phyloP scores from a whole-genome alignment of 2,113 vertebrate genomes.

The Hymenochirus boettgeri region DNA sequence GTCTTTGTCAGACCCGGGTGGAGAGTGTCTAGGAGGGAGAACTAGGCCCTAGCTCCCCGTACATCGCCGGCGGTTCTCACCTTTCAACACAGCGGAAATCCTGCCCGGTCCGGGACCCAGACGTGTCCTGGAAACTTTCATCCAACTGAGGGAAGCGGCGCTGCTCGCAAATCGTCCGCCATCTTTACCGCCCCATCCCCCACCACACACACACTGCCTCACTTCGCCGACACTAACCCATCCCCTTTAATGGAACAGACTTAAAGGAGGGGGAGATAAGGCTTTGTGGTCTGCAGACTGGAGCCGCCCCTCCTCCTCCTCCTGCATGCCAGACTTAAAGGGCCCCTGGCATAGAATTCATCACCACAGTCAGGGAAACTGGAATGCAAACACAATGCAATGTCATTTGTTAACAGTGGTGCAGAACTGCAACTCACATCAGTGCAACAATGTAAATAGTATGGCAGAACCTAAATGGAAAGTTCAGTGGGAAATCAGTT shows the following conservation, averaged over 20 bases:
- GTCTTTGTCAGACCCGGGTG: not conserved
- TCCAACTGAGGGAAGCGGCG: slow-evolving; percentile 4
- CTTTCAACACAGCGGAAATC: not conserved
- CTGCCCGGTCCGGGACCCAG: slow-evolving; percentile 56
- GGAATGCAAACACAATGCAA: too few relatives aligned
- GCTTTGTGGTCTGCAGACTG: slow-evolving; percentile 2
- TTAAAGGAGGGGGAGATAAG: slow-evolving; percentile 7
- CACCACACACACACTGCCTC: slow-evolving; percentile 7
- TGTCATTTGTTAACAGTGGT: too few relatives aligned
- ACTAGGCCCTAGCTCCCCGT: not conserved
- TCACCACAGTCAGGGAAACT: too few relatives aligned
- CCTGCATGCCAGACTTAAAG: too few relatives aligned
- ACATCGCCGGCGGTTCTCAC: not conserved
- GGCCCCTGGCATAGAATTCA: too few relatives aligned
- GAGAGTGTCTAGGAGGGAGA: not conserved
- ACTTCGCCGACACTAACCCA: slow-evolving; percentile 6
- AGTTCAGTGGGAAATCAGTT: too few relatives aligned
- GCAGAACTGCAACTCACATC: too few relatives aligned
- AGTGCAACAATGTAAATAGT: too few relatives aligned
- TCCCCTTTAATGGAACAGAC: slow-evolving; percentile 8
- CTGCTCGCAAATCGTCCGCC: slow-evolving; percentile 7
- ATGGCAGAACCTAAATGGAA: too few relatives aligned
- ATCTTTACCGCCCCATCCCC: slow-evolving; percentile 57
- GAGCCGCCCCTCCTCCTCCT: not conserved
- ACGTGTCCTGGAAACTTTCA: slow-evolving; percentile 15